These are phyloP conservation scores for Nomada lathburiana DNA, from an alignment of 2,888 invertebrate genomes.

Conservation along the genomic window DNA sequence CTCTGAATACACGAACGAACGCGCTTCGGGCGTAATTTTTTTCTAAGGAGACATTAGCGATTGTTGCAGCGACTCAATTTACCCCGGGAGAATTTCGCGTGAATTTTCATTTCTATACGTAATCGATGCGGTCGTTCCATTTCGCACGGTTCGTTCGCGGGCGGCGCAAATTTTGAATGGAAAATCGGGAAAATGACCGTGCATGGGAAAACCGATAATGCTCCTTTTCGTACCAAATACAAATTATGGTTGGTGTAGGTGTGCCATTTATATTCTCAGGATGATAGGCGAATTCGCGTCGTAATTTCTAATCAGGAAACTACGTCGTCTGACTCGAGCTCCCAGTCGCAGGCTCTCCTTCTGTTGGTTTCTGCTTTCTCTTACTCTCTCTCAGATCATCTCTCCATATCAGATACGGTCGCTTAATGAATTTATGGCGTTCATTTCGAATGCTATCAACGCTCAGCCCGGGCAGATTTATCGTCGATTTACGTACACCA, in stretches of 20 bases:
- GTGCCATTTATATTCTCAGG: conserved; percentile 5
- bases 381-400: conserved; percentile 58
- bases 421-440: conserved; percentile 72
- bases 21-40: background rate
- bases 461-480: conserved; percentile 65
- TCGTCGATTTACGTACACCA: conserved; percentile 63
- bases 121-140: background rate
- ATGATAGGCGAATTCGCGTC: conserved; percentile 2
- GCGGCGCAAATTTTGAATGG: background rate
- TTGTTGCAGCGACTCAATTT: background rate
- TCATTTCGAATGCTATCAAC: conserved; percentile 68
- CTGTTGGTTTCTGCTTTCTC: conserved; percentile 27
- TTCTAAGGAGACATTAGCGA: conserved; percentile 26
- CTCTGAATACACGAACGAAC: conserved; percentile 8
- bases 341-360: conserved; percentile 15
- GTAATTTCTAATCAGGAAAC: conserved; percentile 50
- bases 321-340: conserved; percentile 12
- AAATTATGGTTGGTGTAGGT: background rate
- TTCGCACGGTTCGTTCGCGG: background rate
- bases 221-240: too few relatives aligned
- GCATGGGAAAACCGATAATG: background rate
- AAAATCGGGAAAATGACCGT: conserved; percentile 6
- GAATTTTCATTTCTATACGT: background rate
- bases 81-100: background rate
- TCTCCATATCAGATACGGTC: conserved; percentile 62